Percentiles rank a stretch among this genome's conserved stretches.
Evolutionary conservation across 2,113 vertebrate species (phyloP).

Genomic region (Cyanoliseus patagonus): DNA sequence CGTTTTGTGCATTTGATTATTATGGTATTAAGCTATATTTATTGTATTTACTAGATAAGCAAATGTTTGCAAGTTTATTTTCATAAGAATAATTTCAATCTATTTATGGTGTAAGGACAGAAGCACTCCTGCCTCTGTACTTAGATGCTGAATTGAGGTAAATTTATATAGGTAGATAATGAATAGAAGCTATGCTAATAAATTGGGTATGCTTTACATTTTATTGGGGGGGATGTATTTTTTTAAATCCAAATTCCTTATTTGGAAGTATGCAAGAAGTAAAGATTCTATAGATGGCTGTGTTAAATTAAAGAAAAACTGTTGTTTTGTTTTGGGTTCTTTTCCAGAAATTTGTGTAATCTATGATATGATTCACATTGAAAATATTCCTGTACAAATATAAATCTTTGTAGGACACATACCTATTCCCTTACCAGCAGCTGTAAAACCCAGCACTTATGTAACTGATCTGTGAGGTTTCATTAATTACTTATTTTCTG

Average conservation of each 20-base stretch:
- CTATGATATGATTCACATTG: neutral
- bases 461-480: neutral
- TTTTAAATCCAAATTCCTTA: neutral
- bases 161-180: neutral
- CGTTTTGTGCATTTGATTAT: neutral
- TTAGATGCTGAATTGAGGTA: neutral
- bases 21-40: neutral
- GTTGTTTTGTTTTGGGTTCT: neutral
- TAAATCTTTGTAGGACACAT: neutral
- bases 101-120: neutral
- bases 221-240: neutral
- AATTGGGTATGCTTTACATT: neutral
- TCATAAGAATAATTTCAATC: neutral
- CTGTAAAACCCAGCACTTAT: neutral
- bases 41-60: neutral
- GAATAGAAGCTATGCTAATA: neutral
- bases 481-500: neutral
- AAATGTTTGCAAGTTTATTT: neutral
- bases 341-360: neutral
- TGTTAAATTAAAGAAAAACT: neutral
- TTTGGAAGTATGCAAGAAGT: neutral
- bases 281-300: neutral
- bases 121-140: neutral
- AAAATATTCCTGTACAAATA: neutral
- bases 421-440: neutral